Evolutionary conservation across 2,888 invertebrate genomes (phyloP).

Genomic region (Drosophila lacicola): DNA sequence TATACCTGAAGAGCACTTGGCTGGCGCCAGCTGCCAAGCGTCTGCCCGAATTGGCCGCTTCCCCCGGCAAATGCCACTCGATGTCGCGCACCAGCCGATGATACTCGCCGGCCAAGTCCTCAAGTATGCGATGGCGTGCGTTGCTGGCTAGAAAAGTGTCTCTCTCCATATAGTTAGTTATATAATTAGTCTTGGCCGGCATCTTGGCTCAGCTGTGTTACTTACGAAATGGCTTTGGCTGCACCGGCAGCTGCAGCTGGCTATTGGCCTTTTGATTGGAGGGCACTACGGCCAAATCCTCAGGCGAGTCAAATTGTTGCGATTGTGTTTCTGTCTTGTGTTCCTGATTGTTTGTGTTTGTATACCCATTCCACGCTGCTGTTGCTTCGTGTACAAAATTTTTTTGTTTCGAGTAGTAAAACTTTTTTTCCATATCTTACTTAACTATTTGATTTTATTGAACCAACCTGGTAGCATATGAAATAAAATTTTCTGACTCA

Average conservation of each 20-base stretch:
- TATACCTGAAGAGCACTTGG: background rate
- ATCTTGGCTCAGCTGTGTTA: background rate
- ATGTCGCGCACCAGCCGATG: constrained; percentile 22
- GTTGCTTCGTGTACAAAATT: constrained; percentile 1
- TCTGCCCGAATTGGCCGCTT: background rate
- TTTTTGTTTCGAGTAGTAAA: constrained; percentile 22
- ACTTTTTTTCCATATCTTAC: constrained; percentile 49
- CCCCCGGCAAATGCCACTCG: constrained; percentile 1
- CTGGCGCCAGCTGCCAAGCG: constrained; percentile 1
- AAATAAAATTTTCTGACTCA: background rate
- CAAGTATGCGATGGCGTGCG: background rate
- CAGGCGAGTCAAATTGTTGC: background rate
- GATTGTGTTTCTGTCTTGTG: background rate
- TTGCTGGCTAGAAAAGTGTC: background rate
- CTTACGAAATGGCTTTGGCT: background rate
- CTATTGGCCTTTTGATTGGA: background rate
- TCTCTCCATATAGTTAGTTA: background rate
- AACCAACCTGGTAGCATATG: background rate
- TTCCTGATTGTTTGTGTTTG: background rate
- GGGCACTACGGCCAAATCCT: background rate
- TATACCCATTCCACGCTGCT: background rate
- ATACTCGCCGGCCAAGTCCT: constrained; percentile 11
- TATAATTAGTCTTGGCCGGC: background rate
- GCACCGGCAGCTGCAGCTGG: background rate
- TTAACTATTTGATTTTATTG: constrained; percentile 23